Conservation (phyloP, 2,113 vertebrate species). For the Equus przewalskii region DNA sequence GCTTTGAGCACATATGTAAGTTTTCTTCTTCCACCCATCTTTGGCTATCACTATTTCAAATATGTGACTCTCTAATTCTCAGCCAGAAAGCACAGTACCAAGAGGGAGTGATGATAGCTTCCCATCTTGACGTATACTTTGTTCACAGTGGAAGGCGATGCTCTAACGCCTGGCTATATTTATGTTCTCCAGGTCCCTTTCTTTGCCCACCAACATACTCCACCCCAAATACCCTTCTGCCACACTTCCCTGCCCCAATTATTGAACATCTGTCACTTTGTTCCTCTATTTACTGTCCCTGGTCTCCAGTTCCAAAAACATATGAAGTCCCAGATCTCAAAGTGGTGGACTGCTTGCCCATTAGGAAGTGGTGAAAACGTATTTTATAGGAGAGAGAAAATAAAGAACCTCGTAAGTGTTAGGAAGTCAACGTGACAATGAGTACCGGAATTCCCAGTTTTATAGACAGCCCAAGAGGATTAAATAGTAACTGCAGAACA, state of each 20-base stretch:
- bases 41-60: background rate
- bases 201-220: accelerated
- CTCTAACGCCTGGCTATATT: background rate
- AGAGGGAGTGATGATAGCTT: background rate
- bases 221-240: background rate
- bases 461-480: background rate
- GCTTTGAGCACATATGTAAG: background rate
- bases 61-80: background rate
- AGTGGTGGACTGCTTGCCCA: background rate
- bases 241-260: accelerated
- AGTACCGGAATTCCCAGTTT: background rate
- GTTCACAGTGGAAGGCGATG: background rate
- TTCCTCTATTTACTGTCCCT: background rate
- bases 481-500: background rate
- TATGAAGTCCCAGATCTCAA: background rate
- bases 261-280: background rate
- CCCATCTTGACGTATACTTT: background rate
- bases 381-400: background rate
- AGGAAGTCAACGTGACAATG: background rate
- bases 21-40: background rate
- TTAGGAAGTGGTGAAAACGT: background rate
- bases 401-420: accelerated
- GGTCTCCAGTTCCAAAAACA: background rate
- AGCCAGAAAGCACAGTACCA: background rate
- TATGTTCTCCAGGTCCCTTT: background rate